Evolutionary conservation across 2,888 invertebrate genomes (phyloP).

Genomic region (Venusia cambrica): DNA sequence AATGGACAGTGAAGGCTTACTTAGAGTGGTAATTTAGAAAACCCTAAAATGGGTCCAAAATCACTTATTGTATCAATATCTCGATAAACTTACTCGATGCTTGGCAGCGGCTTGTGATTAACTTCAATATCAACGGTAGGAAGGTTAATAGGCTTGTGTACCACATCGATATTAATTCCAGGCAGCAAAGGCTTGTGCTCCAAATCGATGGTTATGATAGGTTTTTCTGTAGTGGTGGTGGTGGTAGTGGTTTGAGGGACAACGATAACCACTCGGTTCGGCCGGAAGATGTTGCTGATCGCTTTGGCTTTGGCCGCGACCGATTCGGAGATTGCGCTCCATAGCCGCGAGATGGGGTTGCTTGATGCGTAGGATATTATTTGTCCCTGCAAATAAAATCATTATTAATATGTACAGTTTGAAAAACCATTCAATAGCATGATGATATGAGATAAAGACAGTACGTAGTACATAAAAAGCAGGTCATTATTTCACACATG

Average conservation of each 20-base stretch:
- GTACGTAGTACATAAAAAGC: no score
- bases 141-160: not conserved
- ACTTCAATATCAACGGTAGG: slow-evolving; percentile 1
- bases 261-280: slow-evolving; percentile 19
- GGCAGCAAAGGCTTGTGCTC: slow-evolving; percentile 8
- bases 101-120: slow-evolving; percentile 1
- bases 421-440: no score
- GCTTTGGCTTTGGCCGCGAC: slow-evolving; percentile 23
- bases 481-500: no score
- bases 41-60: no score
- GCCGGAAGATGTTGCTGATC: slow-evolving; percentile 14
- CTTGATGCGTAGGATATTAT: slow-evolving; percentile 12
- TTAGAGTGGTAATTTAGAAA: no score
- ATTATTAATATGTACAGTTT: not conserved
- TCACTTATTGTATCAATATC: not conserved
- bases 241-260: slow-evolving; percentile 5
- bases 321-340: slow-evolving; percentile 11
- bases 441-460: no score
- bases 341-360: slow-evolving; percentile 13
- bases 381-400: slow-evolving; percentile 12
- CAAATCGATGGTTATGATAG: slow-evolving; percentile 9
- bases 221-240: slow-evolving; percentile 7
- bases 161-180: slow-evolving; percentile 2
- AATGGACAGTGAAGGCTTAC: no score
- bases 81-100: not conserved